Evolutionary conservation across 1,140 invertebrate species (phyloP), one percentile per base, ranked within the genome.

Genomic region (Bombus superbus): DNA sequence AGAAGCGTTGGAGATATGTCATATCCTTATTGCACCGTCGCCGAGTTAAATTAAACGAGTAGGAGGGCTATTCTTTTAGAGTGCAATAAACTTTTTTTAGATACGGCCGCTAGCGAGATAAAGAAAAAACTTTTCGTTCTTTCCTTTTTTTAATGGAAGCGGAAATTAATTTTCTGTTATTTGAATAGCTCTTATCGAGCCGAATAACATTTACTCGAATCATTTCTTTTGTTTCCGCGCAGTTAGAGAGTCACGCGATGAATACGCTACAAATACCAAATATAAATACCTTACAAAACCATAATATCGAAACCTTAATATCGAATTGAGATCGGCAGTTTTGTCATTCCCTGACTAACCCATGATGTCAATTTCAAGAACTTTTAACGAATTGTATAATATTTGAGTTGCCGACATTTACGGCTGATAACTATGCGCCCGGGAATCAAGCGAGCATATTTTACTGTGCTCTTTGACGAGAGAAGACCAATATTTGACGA

Each of bases 21-120:
- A 62, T 62, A 62, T n/a, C 57, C 57, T 25, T 28, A 28, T 59
- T 28, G 28, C 28, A n/a, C 9, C 28, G 57, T 28, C 59, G 59
- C 59, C 59, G 59, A n/a, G 59, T 62, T 62, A 62, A 62, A 62
- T 62, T 62, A 62, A 62, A n/a, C 59, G 59, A 62, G 59, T n/a
- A 62, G 28, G 28, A 62, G 59, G 28, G 59, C 28, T 62, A 62
- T n/a, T 62, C 59, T 62, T 62, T 62, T n/a, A n/a, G 59, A n/a
- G 59, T n/a, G 59, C 11, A n/a, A 62, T 62, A 62, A n/a, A 62
- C 59, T 62, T 62, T 62, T 53, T 62, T n/a, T 13, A 62, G 10
- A n/a, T n/a, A 28, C 57, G 25, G 10, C 25, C 4, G 59, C 25
- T 4, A 59, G 28, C 28, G 10, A 28, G 59, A n/a, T n/a, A 62